Evolutionary conservation across 2,888 invertebrate species (phyloP).

Genomic region (Rhaphigaster nebulosa): DNA sequence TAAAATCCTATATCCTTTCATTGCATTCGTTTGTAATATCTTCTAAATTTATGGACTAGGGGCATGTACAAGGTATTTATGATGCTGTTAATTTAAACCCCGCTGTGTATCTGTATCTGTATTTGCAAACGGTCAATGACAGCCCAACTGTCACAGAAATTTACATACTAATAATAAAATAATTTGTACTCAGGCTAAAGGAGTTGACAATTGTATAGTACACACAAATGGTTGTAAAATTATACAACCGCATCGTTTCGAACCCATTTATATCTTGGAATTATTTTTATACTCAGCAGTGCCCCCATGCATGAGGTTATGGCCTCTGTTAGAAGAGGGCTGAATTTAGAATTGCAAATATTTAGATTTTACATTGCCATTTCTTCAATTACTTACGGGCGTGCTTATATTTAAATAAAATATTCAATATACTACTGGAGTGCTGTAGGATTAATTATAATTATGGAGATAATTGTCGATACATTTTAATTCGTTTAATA

Average conservation of each 20-base stretch:
- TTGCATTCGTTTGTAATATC: neutral
- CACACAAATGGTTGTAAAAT: neutral
- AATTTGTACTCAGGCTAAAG: slow-evolving; percentile 7
- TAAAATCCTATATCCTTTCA: neutral
- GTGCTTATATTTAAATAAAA: neutral
- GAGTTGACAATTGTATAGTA: neutral
- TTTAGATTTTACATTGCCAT: neutral
- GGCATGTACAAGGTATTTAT: neutral
- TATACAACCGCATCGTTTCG: neutral
- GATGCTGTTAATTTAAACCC: neutral
- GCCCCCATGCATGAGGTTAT: neutral
- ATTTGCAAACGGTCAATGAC: neutral
- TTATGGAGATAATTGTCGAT: neutral
- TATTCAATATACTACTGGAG: neutral
- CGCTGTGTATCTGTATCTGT: neutral
- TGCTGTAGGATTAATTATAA: neutral
- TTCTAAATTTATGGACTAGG: neutral
- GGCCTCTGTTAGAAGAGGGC: neutral
- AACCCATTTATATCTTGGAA: neutral
- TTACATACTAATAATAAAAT: slow-evolving; percentile 9
- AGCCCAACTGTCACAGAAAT: neutral
- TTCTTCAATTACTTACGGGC: neutral
- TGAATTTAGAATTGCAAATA: neutral
- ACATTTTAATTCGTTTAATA: neutral
- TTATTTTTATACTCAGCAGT: neutral